Percentiles rank a stretch among this genome's conserved stretches.
Conservation (phyloP, 2,113 vertebrate genomes). For the Hippocampus comes region DNA sequence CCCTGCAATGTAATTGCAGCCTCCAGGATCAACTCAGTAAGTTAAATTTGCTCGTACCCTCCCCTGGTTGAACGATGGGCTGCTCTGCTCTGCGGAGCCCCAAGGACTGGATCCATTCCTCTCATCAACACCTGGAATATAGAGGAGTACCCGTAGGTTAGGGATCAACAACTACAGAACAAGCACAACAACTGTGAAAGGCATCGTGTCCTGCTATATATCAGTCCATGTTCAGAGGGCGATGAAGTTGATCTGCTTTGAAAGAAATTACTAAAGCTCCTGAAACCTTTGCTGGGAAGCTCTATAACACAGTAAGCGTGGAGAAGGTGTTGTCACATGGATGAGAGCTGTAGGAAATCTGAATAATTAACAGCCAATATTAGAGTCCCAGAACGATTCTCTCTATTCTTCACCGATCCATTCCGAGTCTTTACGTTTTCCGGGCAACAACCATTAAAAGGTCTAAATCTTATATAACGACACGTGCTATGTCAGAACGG, state of each 20-base stretch:
- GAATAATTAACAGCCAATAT: slow-evolving; percentile 72
- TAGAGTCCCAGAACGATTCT: slow-evolving; percentile 63
- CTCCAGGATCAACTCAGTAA: slow-evolving; percentile 2
- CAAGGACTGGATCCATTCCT: slow-evolving; percentile 83
- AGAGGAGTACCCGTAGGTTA: slow-evolving; percentile 39
- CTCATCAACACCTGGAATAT: slow-evolving; percentile 83
- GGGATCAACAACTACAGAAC: neutral
- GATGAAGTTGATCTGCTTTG: slow-evolving; percentile 46
- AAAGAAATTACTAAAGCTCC: slow-evolving; percentile 30
- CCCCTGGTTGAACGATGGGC: slow-evolving; percentile 83
- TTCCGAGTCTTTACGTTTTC: slow-evolving; percentile 62
- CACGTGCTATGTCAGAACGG: slow-evolving; percentile 28
- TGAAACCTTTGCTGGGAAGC: slow-evolving; percentile 38
- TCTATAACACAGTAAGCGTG: slow-evolving; percentile 42
- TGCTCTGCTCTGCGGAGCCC: slow-evolving; percentile 83
- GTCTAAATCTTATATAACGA: slow-evolving; percentile 35
- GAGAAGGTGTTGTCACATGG: slow-evolving; percentile 62
- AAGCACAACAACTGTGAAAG: slow-evolving; percentile 17
- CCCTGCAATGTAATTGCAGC: neutral
- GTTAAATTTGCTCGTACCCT: slow-evolving; percentile 73
- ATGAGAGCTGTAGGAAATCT: slow-evolving; percentile 69
- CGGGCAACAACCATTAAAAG: slow-evolving; percentile 60
- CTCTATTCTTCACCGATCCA: slow-evolving; percentile 60
- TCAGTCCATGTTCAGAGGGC: slow-evolving; percentile 24
- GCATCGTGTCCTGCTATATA: neutral